Evolutionary conservation across 1,140 invertebrate species (phyloP), one percentile per base, ranked within the genome.

Genomic region (Elysia chlorotica): DNA sequence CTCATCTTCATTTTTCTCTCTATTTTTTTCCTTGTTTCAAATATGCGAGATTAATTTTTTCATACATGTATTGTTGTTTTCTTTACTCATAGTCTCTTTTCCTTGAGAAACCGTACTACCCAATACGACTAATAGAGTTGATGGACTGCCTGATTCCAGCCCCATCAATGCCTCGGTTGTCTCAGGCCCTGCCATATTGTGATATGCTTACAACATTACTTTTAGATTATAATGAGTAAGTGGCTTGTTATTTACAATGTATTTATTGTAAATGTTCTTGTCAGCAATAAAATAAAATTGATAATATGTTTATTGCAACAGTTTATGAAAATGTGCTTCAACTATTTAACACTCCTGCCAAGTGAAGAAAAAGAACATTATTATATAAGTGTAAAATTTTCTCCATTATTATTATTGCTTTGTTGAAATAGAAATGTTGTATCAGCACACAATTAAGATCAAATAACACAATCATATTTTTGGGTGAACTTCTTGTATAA

Each of bases 201-300:
- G 65, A 74, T 36, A 68, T 75, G 31, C 68, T 87, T 10, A 85
- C 82, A n/a, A 80, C 72, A 33, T 53, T 87, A 4, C 76, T 72
- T 4, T 70, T 87, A 10, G 86, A 87, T 70, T 87, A 86, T 65
- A 87, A 87, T 81, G 85, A 87, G 83, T 85, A 81, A 81, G 82
- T 79, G 35, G 48, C 25, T n/a, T 36, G 6, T 35, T 65, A n/a
- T 35, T 14, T 6, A 59, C 25, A n/a, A 25, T 25, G 17, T 10
- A 14, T 48, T 48, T 48, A n/a, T 48, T 14, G n/a, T 48, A 14
- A 48, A 14, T 48, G 10, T n/a, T 14, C 10, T 48, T 48, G 10
- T 48, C n/a, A n/a, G n/a, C n/a, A n/a, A n/a, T n/a, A n/a, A n/a
- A n/a, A n/a, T n/a, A 48, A 48, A 10, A 10, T 14, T n/a, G n/a